Evolutionary conservation across 2,888 invertebrate genomes (phyloP), one percentile per base, ranked within the genome.

Genomic region (Agriopis leucophaearia): DNA sequence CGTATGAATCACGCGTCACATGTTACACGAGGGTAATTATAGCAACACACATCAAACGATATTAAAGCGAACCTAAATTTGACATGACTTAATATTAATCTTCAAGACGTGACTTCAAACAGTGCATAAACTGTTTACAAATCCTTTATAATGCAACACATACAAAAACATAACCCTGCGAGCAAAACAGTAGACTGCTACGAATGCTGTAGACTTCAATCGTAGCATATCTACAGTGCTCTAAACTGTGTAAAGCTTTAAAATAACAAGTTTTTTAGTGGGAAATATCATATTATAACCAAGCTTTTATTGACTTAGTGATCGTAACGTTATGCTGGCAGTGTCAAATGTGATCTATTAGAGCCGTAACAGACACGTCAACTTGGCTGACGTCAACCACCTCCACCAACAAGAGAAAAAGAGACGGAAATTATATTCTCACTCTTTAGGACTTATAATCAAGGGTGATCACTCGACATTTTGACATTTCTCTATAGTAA

Each of bases 51-150:
- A 78, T 78, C 75, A 73, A 71, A 71, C 75, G 81, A 84, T 88
- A 88, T 88, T 85, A 88, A 84, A 83, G 74, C 74, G 72, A 80
- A 78, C 78, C 75, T 83, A 81, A 86, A 86, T 87, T 85, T 86
- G 86, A 88, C 86, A 83, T 80, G 87, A 85, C 82, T 88, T 83
- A 84, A 87, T 88, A 90, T 89, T 88, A 89, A 90, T 90, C 85
- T 84, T 84, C 67, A 71, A 81, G 79, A 83, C 81, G 81, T 72
- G 66, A 60, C 61, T 65, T 67, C 62, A 63, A 62, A 59, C 57
- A 27, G 38, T 45, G 2, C 1, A n/a, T n/a, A 36, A 15, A 35
- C 66, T 47, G 66, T 56, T 51, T 51, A n/a, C 9, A 57, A 8
- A 27, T 57, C 27, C 15, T 18, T 9, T 15, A 44, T 6, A 48